These are phyloP conservation scores for Rotaria sp. DNA, from an alignment of 2,888 invertebrate species.

Conservation along the genomic window DNA sequence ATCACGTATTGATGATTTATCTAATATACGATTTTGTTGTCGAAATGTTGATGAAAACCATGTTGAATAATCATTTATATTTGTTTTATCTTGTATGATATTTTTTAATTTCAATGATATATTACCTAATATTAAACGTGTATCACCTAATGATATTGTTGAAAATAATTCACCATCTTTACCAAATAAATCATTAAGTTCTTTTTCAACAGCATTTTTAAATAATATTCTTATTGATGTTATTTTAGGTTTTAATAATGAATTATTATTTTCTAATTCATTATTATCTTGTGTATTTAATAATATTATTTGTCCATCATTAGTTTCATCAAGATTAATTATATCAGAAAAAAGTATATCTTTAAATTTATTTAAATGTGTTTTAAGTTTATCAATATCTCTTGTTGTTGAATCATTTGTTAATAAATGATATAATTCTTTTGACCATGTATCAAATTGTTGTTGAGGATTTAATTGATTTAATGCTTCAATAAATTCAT, in stretches of 20 bases:
- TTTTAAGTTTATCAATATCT: neutral
- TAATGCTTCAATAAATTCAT: conserved; percentile 50
- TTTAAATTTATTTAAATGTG: neutral
- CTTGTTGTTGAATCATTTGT: neutral
- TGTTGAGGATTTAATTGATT: conserved; percentile 52
- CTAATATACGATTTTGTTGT: neutral
- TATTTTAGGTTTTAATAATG: neutral
- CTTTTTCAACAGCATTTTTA: conserved; percentile 31
- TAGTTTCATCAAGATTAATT: neutral
- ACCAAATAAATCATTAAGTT: conserved; percentile 48
- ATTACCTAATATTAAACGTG: neutral
- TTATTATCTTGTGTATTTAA: neutral
- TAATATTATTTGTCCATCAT: neutral
- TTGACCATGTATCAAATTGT: conserved; percentile 43
- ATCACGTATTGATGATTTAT: neutral
- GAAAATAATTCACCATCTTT: conserved; percentile 33
- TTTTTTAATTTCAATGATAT: neutral
- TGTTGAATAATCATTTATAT: conserved; percentile 2
- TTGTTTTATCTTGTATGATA: neutral
- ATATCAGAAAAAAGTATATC: neutral
- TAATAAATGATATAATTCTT: neutral
- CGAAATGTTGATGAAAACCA: neutral
- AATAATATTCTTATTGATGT: neutral
- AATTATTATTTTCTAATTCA: neutral
- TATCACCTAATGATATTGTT: neutral